Evolutionary conservation across 1,140 invertebrate genomes (phyloP).

Genomic region (Onthophagus taurus): DNA sequence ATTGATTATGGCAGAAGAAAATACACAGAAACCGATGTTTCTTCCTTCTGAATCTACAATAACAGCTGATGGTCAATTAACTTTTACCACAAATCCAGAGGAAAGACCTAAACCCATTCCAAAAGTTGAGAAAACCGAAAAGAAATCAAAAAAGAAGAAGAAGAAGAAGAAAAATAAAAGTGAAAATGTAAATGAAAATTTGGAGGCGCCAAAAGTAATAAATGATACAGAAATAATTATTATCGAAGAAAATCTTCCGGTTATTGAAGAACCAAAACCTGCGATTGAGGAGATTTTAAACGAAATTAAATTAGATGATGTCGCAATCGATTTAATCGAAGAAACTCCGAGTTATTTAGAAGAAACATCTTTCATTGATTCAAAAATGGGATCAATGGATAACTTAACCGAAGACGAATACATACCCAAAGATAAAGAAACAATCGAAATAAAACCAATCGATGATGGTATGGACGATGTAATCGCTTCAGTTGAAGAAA

Average conservation of each 20-base stretch:
- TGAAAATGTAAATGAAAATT: slow-evolving; percentile 10
- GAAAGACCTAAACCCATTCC: slow-evolving; percentile 26
- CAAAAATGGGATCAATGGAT: neutral
- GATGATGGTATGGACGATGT: slow-evolving; percentile 34
- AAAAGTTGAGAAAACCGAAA: slow-evolving; percentile 17
- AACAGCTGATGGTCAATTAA: slow-evolving; percentile 40
- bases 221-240: slow-evolving; percentile 16
- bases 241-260: neutral
- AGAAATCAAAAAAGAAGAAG: slow-evolving; percentile 4
- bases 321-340: neutral
- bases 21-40: slow-evolving; percentile 39
- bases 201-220: slow-evolving; percentile 11
- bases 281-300: neutral
- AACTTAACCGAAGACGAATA: slow-evolving; percentile 4
- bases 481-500: slow-evolving; percentile 29
- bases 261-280: neutral
- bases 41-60: slow-evolving; percentile 50
- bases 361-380: slow-evolving; percentile 3
- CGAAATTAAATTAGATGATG: neutral
- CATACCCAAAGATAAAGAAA: neutral
- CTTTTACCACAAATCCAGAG: slow-evolving; percentile 37
- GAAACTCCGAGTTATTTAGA: slow-evolving; percentile 1
- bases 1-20: slow-evolving; percentile 34
- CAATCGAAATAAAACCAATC: slow-evolving; percentile 12
- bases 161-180: slow-evolving; percentile 6